Percentiles rank a stretch among this genome's conserved stretches.
Evolutionary conservation across 2,888 invertebrate species (phyloP).

Genomic region (Caenorhabditis sp.): DNA sequence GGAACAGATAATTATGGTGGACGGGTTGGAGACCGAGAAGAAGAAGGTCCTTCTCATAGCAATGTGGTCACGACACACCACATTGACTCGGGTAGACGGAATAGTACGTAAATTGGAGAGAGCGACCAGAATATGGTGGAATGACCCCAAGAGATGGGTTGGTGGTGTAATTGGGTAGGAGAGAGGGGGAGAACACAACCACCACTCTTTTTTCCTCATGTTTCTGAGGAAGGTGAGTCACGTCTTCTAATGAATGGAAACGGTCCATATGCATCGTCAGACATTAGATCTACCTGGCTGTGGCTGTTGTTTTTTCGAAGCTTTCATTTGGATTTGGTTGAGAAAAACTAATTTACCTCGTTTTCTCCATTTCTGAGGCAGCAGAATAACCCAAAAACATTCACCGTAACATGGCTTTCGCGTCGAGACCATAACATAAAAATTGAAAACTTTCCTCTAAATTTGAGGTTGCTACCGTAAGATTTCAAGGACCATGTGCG

Average conservation of each 20-base stretch:
- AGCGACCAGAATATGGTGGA: conserved; percentile 10
- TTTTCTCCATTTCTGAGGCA: too few species aligned
- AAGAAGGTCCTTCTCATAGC: conserved; percentile 28
- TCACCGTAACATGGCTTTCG: too few species aligned
- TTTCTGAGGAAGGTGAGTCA: background rate
- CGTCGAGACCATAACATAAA: too few species aligned
- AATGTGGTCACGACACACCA: conserved; percentile 60
- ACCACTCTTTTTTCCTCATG: background rate
- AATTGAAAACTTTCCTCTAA: too few species aligned
- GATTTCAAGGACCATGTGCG: too few species aligned
- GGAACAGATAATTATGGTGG: conserved; percentile 56
- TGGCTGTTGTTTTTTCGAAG: too few species aligned
- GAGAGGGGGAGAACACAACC: background rate
- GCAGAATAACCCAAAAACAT: too few species aligned
- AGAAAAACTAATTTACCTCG: too few species aligned
- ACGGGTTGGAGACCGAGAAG: conserved; percentile 11
- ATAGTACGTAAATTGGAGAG: conserved; percentile 25
- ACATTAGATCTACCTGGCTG: too few species aligned
- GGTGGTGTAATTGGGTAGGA: conserved; percentile 42
- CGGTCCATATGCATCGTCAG: too few species aligned
- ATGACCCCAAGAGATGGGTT: conserved; percentile 43
- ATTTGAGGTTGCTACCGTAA: too few species aligned
- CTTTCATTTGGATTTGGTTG: too few species aligned
- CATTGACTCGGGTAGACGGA: conserved; percentile 36
- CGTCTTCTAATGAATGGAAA: background rate